Evolutionary conservation across 2,797 vertebrate species (phyloP), one percentile per base, ranked within the genome.

Genomic region (Tinamus major): DNA sequence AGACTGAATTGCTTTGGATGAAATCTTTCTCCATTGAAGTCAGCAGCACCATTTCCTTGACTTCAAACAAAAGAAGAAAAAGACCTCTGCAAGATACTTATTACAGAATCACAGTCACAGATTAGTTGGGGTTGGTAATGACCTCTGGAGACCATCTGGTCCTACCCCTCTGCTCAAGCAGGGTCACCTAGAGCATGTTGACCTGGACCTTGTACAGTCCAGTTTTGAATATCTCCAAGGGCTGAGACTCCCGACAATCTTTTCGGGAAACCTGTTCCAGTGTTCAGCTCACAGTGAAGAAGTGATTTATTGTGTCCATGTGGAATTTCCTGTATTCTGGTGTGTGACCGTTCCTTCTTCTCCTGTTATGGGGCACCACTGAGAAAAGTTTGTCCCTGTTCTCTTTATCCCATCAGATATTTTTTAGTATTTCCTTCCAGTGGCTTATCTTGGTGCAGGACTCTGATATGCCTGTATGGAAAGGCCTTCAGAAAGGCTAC

Each of bases 11-110:
- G 11, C 70, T 95, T 93, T 7, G 2, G 41, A 55, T 85, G 51
- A 92, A 87, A 76, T 71, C 55, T 85, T 89, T 87, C 76, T 83
- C 29, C 13, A 53, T 35, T 63, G 65, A 89, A 92, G 18, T 83
- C 65, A 85, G 55, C 46, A 82, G 29, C n/a, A 92, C 80, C 90
- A 93, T 65, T 92, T 37, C 46, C 42, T 63, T 74, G 76, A 87
- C 21, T 69, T 87, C 51, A 79, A 63, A 84, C 12, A 79, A 63
- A 85, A 14, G 71, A 80, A 87, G 95, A 87, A 56, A 64, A 83
- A 86, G 87, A 63, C 13, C 29, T 74, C 68, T 94, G 46, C 65
- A 76, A 74, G 48, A 85, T 39, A 77, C 18, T 58, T 77, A 89
- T 64, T 85, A 87, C 31, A 56, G 55, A 56, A n/a, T 56, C 55